Evolutionary conservation across 2,113 vertebrate species (phyloP).

Genomic region (crab-eating macaque (Macaca fascicularis)): DNA sequence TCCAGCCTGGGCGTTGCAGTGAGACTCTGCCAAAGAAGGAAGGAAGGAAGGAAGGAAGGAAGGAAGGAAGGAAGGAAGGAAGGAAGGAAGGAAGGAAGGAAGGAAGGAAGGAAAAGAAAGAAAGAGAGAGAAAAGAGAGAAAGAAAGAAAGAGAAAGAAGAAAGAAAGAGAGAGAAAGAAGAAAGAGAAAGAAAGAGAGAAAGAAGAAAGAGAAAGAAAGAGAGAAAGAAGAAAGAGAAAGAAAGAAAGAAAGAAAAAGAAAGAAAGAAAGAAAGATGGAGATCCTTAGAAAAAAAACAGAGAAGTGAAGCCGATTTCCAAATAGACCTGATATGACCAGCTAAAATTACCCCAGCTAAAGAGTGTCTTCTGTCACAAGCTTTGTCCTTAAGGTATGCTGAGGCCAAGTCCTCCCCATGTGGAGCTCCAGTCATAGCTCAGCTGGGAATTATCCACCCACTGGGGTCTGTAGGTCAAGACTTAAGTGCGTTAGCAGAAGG

Average conservation of each 20-base stretch:
- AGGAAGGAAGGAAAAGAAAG: no score
- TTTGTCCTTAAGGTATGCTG: slow-evolving; percentile 9
- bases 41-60: neutral
- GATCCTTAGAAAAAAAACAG: slow-evolving; percentile 5
- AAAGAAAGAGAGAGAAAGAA: neutral
- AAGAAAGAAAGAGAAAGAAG: no score
- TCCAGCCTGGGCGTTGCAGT: no score
- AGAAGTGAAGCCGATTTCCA: slow-evolving; percentile 47
- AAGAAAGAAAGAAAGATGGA: neutral
- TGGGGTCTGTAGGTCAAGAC: neutral
- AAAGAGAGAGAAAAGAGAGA: no score
- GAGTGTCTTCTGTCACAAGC: slow-evolving; percentile 8
- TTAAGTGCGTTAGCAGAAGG: slow-evolving; percentile 34
- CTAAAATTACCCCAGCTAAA: slow-evolving; percentile 45
- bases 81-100: no score
- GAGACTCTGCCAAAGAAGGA: no score
- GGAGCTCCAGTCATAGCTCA: neutral
- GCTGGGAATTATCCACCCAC: slow-evolving; percentile 14
- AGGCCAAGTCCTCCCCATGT: neutral
- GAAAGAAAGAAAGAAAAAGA: no score
- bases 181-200: neutral
- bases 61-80: no score
- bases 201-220: neutral
- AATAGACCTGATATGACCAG: neutral
- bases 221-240: no score